A percentile compares a stretch with the other conserved stretches of the same genome.
Conservation (phyloP, 2,888 invertebrate genomes). For the Alcis repandata region DNA sequence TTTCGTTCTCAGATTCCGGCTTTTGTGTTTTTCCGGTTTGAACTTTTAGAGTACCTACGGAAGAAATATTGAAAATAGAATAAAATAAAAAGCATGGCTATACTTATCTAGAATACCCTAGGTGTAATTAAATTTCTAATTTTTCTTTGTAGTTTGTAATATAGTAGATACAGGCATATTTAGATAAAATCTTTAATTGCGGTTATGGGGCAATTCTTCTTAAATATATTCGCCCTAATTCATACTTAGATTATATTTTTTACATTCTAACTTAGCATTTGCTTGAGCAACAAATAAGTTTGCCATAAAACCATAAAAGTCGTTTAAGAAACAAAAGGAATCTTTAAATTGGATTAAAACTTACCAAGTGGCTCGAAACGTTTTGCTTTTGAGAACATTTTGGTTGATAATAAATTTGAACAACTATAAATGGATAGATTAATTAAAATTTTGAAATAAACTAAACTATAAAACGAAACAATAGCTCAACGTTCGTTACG, state of each 20-base stretch:
- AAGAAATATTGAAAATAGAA: not conserved
- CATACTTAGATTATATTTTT: no score
- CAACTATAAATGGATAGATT: not conserved
- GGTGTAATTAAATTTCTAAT: no score
- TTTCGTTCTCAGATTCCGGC: constrained; percentile 56
- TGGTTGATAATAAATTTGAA: constrained; percentile 30
- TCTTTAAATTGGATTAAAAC: constrained; percentile 41
- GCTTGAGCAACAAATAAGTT: no score
- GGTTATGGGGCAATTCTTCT: no score
- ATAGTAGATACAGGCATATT: no score
- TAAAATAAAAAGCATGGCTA: not conserved
- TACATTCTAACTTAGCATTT: no score
- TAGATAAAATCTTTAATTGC: no score
- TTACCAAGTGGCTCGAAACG: constrained; percentile 77
- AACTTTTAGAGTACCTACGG: constrained; percentile 57
- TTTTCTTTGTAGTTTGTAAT: no score
- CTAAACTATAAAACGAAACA: constrained; percentile 20
- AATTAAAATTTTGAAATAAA: constrained; percentile 13
- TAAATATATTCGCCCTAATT: no score
- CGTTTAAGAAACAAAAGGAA: constrained; percentile 6
- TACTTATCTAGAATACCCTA: no score
- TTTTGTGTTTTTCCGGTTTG: constrained; percentile 55
- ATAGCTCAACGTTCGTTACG: constrained; percentile 29
- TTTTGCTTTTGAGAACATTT: constrained; percentile 82
- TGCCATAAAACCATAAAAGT: no score